phyloP scores from a whole-genome alignment of 2,797 vertebrate species.

The Propithecus deckenii region DNA sequence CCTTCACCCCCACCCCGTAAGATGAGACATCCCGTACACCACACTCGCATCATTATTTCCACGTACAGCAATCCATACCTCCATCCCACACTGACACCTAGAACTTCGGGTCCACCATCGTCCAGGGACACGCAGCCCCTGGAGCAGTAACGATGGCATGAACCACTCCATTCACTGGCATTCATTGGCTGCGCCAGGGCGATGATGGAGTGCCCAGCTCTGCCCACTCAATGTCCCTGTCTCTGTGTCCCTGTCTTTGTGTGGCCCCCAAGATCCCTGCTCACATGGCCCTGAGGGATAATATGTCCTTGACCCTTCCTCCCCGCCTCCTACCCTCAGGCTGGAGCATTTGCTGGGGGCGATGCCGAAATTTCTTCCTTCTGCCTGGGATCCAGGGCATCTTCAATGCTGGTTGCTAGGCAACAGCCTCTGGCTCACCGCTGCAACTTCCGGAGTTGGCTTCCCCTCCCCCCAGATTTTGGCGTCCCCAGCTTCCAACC shows the following conservation, averaged over 20 bases:
- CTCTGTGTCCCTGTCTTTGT: neutral
- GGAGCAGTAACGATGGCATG: neutral
- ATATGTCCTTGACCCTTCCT: neutral
- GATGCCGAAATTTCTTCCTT: conserved; percentile 72
- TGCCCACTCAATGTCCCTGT: neutral
- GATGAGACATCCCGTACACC: neutral
- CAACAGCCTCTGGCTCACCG: conserved; percentile 72
- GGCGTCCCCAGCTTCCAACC: neutral
- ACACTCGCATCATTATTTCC: neutral
- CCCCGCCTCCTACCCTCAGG: conserved; percentile 63
- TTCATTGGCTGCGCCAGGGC: neutral
- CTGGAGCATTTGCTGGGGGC: conserved; percentile 71
- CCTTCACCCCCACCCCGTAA: neutral
- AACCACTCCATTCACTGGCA: neutral
- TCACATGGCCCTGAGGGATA: neutral
- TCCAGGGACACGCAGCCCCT: neutral
- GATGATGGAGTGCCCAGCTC: neutral
- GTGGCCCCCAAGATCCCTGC: neutral
- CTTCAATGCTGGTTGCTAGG: conserved; percentile 72
- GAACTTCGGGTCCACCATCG: neutral
- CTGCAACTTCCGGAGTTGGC: conserved; percentile 68
- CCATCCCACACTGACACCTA: neutral
- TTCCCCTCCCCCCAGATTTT: conserved; percentile 58
- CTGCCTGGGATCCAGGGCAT: conserved; percentile 72
- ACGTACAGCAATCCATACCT: neutral